A percentile compares a stretch with the other conserved stretches of the same genome.
phyloP scores from a whole-genome alignment of 2,888 invertebrate genomes.

The Lycaena phlaeas region DNA sequence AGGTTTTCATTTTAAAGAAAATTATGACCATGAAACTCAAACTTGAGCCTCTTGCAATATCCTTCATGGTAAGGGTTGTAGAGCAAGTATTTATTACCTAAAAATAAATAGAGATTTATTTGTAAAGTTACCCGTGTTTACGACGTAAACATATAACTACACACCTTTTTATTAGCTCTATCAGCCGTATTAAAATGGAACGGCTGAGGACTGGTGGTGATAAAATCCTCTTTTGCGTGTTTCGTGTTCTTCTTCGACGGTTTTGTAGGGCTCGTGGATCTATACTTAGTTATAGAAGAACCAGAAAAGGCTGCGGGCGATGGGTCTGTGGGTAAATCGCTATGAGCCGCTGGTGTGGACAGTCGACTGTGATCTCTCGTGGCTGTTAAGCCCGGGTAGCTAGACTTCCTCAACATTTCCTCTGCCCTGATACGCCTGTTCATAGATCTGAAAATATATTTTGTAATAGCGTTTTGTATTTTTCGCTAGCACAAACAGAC shows the following conservation, averaged over 20 bases:
- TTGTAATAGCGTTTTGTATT: too few relatives aligned
- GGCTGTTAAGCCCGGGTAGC: slow-evolving; percentile 79
- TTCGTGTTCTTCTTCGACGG: slow-evolving; percentile 37
- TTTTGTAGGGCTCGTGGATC: slow-evolving; percentile 46
- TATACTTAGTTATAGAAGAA: slow-evolving; percentile 40
- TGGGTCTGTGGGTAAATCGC: slow-evolving; percentile 59
- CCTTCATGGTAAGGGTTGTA: too few relatives aligned
- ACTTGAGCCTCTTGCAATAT: too few relatives aligned
- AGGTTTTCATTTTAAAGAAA: too few relatives aligned
- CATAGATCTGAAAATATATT: slow-evolving; percentile 67
- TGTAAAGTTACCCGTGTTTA: too few relatives aligned
- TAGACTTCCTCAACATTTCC: slow-evolving; percentile 77
- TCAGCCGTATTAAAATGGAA: slow-evolving; percentile 69
- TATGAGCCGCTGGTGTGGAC: slow-evolving; percentile 62
- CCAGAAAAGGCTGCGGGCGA: slow-evolving; percentile 48
- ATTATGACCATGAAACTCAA: too few relatives aligned
- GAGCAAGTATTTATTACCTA: too few relatives aligned
- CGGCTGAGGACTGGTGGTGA: slow-evolving; percentile 66
- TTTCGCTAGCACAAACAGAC: too few relatives aligned
- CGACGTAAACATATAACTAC: too few relatives aligned
- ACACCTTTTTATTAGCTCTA: slow-evolving; percentile 54
- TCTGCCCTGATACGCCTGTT: slow-evolving; percentile 80
- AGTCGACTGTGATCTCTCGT: slow-evolving; percentile 70
- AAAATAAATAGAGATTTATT: too few relatives aligned
- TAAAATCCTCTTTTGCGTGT: slow-evolving; percentile 50